Conservation (phyloP, 2,888 invertebrate genomes). For the Acanthoscelides obtectus region DNA sequence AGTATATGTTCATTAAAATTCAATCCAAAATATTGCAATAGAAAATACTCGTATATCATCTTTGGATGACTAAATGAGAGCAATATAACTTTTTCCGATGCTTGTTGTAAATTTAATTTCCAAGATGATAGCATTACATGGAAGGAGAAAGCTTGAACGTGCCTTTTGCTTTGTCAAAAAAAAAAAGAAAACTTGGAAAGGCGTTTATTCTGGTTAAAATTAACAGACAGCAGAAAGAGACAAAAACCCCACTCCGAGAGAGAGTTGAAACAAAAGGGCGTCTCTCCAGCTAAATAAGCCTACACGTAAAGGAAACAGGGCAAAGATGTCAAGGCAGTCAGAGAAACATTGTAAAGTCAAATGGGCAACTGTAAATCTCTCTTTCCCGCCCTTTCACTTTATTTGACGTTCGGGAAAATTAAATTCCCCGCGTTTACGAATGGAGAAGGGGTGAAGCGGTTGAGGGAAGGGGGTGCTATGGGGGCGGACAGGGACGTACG, state of each 20-base stretch:
- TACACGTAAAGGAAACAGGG: conserved; percentile 21
- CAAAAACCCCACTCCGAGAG: background rate
- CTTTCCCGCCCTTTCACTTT: conserved; percentile 40
- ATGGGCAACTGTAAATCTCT: conserved; percentile 41
- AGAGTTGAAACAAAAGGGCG: conserved; percentile 1
- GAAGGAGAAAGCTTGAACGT: too few relatives aligned
- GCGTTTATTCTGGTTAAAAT: background rate
- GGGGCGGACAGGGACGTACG: conserved; percentile 5
- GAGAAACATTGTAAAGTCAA: conserved; percentile 45
- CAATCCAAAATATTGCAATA: too few relatives aligned
- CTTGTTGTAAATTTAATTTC: too few relatives aligned
- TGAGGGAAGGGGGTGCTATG: background rate
- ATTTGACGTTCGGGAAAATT: conserved; percentile 38
- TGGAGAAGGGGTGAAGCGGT: background rate
- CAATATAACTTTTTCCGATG: too few relatives aligned
- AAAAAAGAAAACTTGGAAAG: background rate
- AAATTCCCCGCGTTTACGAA: conserved; percentile 29
- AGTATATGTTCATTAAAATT: too few relatives aligned
- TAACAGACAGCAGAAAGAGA: conserved; percentile 1
- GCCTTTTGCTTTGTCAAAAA: too few relatives aligned
- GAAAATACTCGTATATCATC: too few relatives aligned
- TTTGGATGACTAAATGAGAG: too few relatives aligned
- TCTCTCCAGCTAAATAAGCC: background rate
- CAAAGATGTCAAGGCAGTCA: conserved; percentile 39
- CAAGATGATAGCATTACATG: too few relatives aligned